phyloP scores from a whole-genome alignment of 2,888 invertebrate species.

The Autographa pulchrina region DNA sequence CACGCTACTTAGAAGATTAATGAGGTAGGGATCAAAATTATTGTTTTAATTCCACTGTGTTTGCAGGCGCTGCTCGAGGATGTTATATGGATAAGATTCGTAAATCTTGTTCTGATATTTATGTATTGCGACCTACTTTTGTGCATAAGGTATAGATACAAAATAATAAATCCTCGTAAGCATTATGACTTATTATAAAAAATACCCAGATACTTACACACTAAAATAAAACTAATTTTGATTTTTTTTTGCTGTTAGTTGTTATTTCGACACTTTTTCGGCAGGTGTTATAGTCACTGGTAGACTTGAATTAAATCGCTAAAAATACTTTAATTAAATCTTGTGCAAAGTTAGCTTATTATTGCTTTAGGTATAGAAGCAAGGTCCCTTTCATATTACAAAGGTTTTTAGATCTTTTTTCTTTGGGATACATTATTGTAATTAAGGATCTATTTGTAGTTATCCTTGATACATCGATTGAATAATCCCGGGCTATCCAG shows the following conservation, averaged over 20 bases:
- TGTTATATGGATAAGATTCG: not conserved
- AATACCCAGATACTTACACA: too few relatives aligned
- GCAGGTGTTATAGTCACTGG: too few relatives aligned
- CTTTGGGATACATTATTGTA: not conserved
- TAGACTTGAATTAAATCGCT: too few relatives aligned
- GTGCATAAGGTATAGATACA: too few relatives aligned
- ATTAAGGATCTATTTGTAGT: constrained; percentile 1
- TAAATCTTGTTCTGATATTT: not conserved
- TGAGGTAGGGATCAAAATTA: constrained; percentile 53
- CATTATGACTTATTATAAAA: too few relatives aligned
- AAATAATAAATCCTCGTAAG: too few relatives aligned
- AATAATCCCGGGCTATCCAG: constrained; percentile 5
- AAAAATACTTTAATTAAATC: too few relatives aligned
- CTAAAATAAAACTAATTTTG: too few relatives aligned
- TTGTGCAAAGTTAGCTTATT: not conserved
- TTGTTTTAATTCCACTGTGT: constrained; percentile 49
- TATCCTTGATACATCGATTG: not conserved
- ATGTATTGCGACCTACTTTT: not conserved
- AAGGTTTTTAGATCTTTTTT: not conserved
- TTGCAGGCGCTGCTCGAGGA: constrained; percentile 7
- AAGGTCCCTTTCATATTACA: not conserved
- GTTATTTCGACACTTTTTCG: too few relatives aligned
- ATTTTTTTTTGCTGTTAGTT: too few relatives aligned
- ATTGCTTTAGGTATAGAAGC: not conserved
- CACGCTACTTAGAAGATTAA: constrained; percentile 55